Percentiles rank a stretch among this genome's conserved stretches.
Evolutionary conservation across 2,888 invertebrate genomes (phyloP).

Genomic region (Papilio demoleus): DNA sequence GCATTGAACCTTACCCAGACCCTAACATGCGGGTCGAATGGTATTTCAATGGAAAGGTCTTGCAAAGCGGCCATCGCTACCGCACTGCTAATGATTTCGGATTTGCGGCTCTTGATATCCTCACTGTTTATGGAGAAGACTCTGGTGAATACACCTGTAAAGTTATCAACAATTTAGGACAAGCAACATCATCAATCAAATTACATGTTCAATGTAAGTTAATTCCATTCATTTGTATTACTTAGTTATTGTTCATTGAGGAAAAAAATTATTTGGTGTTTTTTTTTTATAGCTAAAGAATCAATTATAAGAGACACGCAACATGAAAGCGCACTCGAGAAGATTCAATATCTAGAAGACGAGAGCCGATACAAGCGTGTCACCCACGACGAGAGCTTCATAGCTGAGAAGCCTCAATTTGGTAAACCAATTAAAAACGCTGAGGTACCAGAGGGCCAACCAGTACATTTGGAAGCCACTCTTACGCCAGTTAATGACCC

Average conservation of each 20-base stretch:
- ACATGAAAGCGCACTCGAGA: constrained; percentile 95
- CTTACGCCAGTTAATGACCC: constrained; percentile 98
- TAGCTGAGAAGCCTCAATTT: constrained; percentile 94
- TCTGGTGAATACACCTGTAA: constrained; percentile 95
- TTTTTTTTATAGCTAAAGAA: constrained; percentile 86
- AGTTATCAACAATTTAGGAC: constrained; percentile 93
- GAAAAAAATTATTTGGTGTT: constrained; percentile 12
- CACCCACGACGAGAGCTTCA: constrained; percentile 88
- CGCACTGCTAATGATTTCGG: constrained; percentile 98
- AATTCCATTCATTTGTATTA: constrained; percentile 9
- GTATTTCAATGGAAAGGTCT: constrained; percentile 96
- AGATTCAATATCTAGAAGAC: constrained; percentile 96
- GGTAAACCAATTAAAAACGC: constrained; percentile 94
- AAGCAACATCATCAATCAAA: constrained; percentile 91
- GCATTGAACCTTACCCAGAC: constrained; percentile 96
- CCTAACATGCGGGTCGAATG: constrained; percentile 94
- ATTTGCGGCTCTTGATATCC: constrained; percentile 97
- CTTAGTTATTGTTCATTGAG: background rate
- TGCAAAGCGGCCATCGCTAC: constrained; percentile 94
- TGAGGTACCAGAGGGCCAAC: constrained; percentile 92
- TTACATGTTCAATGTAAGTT: constrained; percentile 91
- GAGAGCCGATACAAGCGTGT: constrained; percentile 89
- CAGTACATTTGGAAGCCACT: constrained; percentile 96
- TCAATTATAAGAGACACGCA: constrained; percentile 95
- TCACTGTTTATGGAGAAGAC: constrained; percentile 97